phyloP scores from a whole-genome alignment of 2,113 vertebrate species.

The Halcyon malimbica region DNA sequence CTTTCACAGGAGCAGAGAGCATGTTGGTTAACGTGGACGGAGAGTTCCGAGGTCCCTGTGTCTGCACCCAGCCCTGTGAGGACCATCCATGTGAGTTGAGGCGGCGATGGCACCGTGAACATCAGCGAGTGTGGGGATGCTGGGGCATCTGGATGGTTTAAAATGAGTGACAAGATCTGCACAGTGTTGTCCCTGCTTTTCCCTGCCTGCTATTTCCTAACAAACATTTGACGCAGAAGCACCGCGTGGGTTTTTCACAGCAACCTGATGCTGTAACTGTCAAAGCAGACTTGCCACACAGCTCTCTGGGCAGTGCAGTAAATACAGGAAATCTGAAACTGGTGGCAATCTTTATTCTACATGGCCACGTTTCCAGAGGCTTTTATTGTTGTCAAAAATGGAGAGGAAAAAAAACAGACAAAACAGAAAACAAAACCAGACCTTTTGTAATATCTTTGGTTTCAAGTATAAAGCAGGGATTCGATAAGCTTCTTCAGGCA shows the following conservation, averaged over 20 bases:
- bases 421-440: not conserved
- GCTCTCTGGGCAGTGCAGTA: not conserved
- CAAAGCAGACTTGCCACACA: rapidly evolving
- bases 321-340: not conserved
- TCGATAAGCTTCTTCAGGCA: not conserved
- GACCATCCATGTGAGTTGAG: rapidly evolving
- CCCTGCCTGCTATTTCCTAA: not conserved
- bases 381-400: not conserved
- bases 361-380: not conserved
- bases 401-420: no score
- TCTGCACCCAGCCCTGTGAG: rapidly evolving
- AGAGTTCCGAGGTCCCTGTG: rapidly evolving
- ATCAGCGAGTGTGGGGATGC: rapidly evolving
- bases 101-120: rapidly evolving
- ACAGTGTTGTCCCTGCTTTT: not conserved
- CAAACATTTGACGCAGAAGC: not conserved
- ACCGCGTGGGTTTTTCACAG: not conserved
- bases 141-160: not conserved
- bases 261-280: not conserved
- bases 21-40: not conserved
- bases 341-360: not conserved
- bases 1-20: not conserved
- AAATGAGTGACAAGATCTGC: not conserved
- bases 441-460: not conserved
- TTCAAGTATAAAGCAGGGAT: not conserved